Conservation (phyloP, 1,140 invertebrate genomes). For the Oryctes rhinoceros region DNA sequence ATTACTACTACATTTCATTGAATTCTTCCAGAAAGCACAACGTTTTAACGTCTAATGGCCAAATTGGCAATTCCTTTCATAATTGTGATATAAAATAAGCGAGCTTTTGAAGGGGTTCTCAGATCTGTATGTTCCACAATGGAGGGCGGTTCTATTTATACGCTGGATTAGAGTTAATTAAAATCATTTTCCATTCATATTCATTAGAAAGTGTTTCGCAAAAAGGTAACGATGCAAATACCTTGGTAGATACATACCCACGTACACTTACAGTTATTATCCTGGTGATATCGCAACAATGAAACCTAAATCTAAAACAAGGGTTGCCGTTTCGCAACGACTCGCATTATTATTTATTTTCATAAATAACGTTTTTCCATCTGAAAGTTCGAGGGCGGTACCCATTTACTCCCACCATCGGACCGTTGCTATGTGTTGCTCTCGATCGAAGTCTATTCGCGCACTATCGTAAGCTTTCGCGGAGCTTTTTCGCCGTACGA, state of each 20-base stretch:
- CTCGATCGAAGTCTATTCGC: slow-evolving; percentile 49
- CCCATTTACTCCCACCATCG: slow-evolving; percentile 41
- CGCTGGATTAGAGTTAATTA: too few relatives aligned
- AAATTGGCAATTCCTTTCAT: too few relatives aligned
- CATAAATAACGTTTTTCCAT: slow-evolving; percentile 30
- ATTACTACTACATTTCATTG: too few relatives aligned
- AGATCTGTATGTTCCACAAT: too few relatives aligned
- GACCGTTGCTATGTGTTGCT: slow-evolving; percentile 52
- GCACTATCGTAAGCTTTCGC: slow-evolving; percentile 43
- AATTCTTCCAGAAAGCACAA: too few relatives aligned
- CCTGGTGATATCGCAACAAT: background rate
- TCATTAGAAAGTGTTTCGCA: background rate
- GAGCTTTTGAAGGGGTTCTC: too few relatives aligned
- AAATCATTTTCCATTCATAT: background rate
- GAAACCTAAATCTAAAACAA: background rate
- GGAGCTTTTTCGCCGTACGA: slow-evolving; percentile 39
- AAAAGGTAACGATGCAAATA: background rate
- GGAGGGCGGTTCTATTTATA: too few relatives aligned
- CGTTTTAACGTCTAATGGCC: too few relatives aligned
- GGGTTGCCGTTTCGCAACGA: slow-evolving; percentile 21
- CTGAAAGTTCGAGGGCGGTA: slow-evolving; percentile 47
- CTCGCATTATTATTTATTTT: slow-evolving; percentile 30
- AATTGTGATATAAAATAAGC: too few relatives aligned
- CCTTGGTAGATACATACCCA: background rate
- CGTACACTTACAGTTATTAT: background rate